A percentile compares a stretch with the other conserved stretches of the same genome.
These are phyloP conservation scores for Halocynthia roretzi DNA, from an alignment of 23 tunicate genomes.

Conservation along the genomic window DNA sequence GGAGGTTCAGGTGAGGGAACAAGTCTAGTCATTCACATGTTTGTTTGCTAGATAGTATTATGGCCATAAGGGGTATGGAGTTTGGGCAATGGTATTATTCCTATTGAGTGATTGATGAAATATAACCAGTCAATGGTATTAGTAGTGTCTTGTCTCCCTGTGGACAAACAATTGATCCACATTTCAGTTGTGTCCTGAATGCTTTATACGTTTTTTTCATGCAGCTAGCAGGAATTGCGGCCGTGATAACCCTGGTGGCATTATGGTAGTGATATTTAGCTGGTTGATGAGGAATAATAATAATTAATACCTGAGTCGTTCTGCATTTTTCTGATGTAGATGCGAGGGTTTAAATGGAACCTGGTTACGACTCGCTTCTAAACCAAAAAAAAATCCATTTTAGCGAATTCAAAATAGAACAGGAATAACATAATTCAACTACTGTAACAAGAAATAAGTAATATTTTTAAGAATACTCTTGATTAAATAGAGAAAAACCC, in stretches of 20 bases:
- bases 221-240: too few relatives aligned
- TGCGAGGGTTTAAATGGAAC: conserved; percentile 8
- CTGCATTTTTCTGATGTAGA: conserved; percentile 28
- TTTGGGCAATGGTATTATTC: not conserved
- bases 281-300: too few relatives aligned
- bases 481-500: too few relatives aligned
- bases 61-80: not conserved
- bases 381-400: not conserved
- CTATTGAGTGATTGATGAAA: too few relatives aligned
- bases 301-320: conserved; percentile 31
- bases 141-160: too few relatives aligned
- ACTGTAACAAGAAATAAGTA: not conserved
- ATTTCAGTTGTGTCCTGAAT: too few relatives aligned
- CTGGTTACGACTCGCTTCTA: conserved; percentile 12
- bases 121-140: too few relatives aligned
- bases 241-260: too few relatives aligned
- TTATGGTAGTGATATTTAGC: too few relatives aligned
- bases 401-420: not conserved
- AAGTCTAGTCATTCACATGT: not conserved
- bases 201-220: too few relatives aligned
- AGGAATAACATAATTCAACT: not conserved
- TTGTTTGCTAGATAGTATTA: not conserved
- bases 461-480: not conserved
- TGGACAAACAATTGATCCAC: too few relatives aligned
- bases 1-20: not conserved